Evolutionary conservation across 2,113 vertebrate species (phyloP).

Genomic region (Hypocryptadius cinnamomeus): DNA sequence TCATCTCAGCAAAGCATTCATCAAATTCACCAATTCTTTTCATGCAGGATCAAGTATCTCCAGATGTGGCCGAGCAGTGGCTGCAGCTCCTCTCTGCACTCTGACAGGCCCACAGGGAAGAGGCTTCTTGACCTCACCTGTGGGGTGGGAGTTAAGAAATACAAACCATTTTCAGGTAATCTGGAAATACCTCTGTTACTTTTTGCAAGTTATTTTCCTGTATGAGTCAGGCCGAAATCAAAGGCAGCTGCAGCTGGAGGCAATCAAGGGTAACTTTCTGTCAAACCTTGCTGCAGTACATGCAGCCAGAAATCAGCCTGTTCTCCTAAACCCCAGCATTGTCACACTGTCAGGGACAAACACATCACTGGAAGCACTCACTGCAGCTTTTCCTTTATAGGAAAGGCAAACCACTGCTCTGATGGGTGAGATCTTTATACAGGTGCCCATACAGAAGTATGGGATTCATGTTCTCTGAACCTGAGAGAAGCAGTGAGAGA

Average conservation of each 20-base stretch:
- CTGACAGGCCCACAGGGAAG: constrained; percentile 39
- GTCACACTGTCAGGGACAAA: neutral
- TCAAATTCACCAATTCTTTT: constrained; percentile 77
- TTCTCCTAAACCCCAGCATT: neutral
- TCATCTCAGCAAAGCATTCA: constrained; percentile 71
- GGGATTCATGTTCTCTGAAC: neutral
- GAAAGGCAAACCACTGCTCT: neutral
- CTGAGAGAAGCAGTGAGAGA: neutral
- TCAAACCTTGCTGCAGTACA: fast-evolving
- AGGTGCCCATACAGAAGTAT: neutral
- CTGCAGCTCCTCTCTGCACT: neutral
- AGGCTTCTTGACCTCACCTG: constrained; percentile 15
- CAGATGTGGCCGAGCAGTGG: constrained; percentile 24
- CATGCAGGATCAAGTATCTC: constrained; percentile 77
- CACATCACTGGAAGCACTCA: neutral
- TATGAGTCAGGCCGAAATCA: neutral
- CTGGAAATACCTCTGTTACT: neutral
- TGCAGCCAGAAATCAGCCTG: neutral
- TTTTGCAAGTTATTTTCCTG: neutral
- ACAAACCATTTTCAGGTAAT: neutral
- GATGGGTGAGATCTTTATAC: neutral
- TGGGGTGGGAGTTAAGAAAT: neutral
- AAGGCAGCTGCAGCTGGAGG: neutral
- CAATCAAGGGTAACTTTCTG: neutral
- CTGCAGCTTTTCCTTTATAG: neutral